phyloP scores from a whole-genome alignment of 2,113 vertebrate species.

The Paedocypris sp. region DNA sequence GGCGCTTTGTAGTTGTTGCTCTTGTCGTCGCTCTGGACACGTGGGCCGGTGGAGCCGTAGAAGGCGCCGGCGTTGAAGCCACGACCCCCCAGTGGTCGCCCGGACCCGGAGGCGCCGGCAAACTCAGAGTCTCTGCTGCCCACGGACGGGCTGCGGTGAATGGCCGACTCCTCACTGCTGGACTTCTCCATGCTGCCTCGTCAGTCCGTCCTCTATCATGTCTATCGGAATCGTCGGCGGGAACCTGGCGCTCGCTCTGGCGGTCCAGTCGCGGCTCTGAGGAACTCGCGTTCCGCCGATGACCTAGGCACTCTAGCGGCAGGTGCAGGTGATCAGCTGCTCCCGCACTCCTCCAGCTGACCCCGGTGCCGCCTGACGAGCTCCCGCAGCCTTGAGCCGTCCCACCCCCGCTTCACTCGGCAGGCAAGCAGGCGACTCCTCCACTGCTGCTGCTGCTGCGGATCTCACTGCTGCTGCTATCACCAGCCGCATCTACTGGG shows the following conservation, averaged over 20 bases:
- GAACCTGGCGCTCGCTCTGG: conserved; percentile 6
- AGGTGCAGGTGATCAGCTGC: conserved; percentile 2
- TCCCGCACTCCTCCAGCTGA: conserved; percentile 42
- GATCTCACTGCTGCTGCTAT: conserved; percentile 64
- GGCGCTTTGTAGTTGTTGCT: conserved; percentile 76
- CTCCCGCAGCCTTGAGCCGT: conserved; percentile 23
- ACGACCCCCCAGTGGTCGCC: conserved; percentile 77
- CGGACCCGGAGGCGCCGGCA: conserved; percentile 82
- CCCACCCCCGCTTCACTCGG: neutral
- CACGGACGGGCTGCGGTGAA: conserved; percentile 94
- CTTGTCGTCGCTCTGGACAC: conserved; percentile 55
- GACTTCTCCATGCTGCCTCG: conserved; percentile 95
- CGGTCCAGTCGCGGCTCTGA: no score
- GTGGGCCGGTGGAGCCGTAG: conserved; percentile 83
- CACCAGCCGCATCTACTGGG: conserved; percentile 68
- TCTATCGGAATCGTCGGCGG: conserved; percentile 57
- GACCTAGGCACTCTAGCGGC: neutral
- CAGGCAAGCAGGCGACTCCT: conserved; percentile 22
- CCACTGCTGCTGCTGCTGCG: conserved; percentile 43
- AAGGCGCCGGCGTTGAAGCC: conserved; percentile 95
- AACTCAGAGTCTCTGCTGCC: conserved; percentile 91
- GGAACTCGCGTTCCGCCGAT: no score
- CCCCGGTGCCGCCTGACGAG: conserved; percentile 43
- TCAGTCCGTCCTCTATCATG: conserved; percentile 67
- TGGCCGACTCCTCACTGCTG: conserved; percentile 97